These are phyloP conservation scores for Anser brachyrhynchus DNA, from an alignment of 2,113 vertebrate genomes.

Conservation along the genomic window DNA sequence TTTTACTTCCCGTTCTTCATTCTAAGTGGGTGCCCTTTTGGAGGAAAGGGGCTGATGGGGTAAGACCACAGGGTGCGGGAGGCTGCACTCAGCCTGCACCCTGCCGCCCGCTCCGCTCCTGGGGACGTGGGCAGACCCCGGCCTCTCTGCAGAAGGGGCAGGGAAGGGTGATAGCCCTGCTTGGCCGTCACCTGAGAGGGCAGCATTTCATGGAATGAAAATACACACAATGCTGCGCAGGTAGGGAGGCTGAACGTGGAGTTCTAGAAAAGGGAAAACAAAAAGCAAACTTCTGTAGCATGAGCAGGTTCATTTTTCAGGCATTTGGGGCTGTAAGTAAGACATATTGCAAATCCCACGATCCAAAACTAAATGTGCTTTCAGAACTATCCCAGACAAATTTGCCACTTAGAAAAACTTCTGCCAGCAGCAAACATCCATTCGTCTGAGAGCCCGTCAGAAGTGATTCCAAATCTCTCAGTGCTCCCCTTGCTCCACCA, in stretches of 20 bases:
- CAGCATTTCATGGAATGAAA: not conserved
- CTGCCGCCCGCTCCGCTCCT: not conserved
- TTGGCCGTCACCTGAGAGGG: not conserved
- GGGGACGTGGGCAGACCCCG: not conserved
- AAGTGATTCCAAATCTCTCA: not conserved
- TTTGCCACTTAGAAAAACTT: not conserved
- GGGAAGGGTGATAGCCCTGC: not conserved
- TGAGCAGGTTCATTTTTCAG: not conserved
- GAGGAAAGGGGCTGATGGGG: not conserved
- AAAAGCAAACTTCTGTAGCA: not conserved
- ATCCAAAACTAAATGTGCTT: not conserved
- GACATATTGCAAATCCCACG: not conserved
- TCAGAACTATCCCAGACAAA: not conserved
- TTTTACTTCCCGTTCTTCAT: not conserved
- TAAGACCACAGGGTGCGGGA: not conserved
- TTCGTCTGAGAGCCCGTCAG: not conserved
- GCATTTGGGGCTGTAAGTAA: not conserved
- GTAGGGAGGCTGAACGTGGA: not conserved
- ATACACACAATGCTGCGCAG: accelerated
- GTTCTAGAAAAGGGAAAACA: not conserved
- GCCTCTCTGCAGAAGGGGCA: not conserved
- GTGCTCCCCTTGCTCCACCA: not conserved
- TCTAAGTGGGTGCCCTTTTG: not conserved
- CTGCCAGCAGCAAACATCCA: not conserved
- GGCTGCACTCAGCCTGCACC: accelerated